phyloP scores from a whole-genome alignment of 2,888 invertebrate genomes.

The Melipona bicolor region DNA sequence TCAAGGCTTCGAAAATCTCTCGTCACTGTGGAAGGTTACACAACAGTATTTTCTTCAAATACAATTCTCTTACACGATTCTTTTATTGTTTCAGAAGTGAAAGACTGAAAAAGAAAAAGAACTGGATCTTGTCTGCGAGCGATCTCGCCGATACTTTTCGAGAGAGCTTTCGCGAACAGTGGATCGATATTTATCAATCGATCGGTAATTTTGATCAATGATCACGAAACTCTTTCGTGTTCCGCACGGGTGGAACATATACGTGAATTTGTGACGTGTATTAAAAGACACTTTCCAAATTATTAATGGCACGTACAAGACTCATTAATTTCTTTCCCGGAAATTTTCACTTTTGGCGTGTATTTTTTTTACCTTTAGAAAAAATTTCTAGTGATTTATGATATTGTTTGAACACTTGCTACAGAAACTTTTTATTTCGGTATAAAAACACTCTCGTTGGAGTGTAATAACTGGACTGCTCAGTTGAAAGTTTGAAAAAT shows the following conservation, averaged over 20 bases:
- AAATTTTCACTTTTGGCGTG: neutral
- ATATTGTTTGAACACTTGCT: no score
- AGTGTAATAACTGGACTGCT: no score
- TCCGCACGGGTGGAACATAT: slow-evolving; percentile 20
- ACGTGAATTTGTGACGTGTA: slow-evolving; percentile 10
- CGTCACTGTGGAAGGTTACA: slow-evolving; percentile 4
- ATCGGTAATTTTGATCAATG: slow-evolving; percentile 48
- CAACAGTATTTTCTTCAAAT: slow-evolving; percentile 1
- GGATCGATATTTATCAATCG: slow-evolving; percentile 62
- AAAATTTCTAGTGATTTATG: no score
- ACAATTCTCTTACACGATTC: slow-evolving; percentile 44
- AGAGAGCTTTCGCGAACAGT: slow-evolving; percentile 61
- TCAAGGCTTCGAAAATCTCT: neutral
- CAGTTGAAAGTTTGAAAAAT: no score
- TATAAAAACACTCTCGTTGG: neutral
- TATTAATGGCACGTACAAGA: slow-evolving; percentile 12
- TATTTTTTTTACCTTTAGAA: neutral
- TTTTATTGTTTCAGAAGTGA: slow-evolving; percentile 57
- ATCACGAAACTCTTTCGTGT: slow-evolving; percentile 37
- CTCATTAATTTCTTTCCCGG: slow-evolving; percentile 1
- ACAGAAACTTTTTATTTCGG: neutral
- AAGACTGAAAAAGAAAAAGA: slow-evolving; percentile 49
- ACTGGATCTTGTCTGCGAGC: slow-evolving; percentile 45
- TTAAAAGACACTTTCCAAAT: slow-evolving; percentile 48
- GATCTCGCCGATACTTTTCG: slow-evolving; percentile 61